Percentiles rank a stretch among this genome's conserved stretches.
phyloP scores from a whole-genome alignment of 1,140 invertebrate species.

The Sitodiplosis mosellana region DNA sequence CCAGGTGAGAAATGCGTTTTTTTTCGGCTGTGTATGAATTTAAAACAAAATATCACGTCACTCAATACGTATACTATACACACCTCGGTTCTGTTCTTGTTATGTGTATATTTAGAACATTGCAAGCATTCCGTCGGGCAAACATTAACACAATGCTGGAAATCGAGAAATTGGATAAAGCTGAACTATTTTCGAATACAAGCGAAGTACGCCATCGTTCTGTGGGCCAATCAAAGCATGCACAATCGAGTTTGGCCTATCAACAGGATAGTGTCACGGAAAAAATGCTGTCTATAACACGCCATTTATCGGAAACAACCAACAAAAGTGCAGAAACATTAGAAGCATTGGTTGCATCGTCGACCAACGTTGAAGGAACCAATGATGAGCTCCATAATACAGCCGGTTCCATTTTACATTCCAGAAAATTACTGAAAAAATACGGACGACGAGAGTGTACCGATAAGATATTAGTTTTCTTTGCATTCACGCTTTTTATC shows the following conservation, averaged over 20 bases:
- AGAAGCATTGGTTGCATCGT: conserved; percentile 54
- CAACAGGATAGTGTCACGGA: conserved; percentile 50
- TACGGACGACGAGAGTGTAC: conserved; percentile 86
- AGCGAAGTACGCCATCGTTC: conserved; percentile 33
- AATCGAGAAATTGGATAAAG: conserved; percentile 52
- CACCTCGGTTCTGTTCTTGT: background rate
- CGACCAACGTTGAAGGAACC: conserved; percentile 45
- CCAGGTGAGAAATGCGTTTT: conserved; percentile 24
- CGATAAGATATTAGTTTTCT: conserved; percentile 77
- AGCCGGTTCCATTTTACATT: conserved; percentile 68
- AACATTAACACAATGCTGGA: conserved; percentile 52
- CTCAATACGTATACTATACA: too few species aligned
- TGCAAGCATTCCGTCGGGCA: conserved; percentile 58
- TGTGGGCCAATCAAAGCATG: conserved; percentile 10
- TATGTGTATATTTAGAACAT: conserved; percentile 29
- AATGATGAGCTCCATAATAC: conserved; percentile 72
- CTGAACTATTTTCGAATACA: conserved; percentile 40
- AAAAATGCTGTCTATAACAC: conserved; percentile 61
- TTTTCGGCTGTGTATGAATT: too few species aligned
- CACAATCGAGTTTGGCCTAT: conserved; percentile 17
- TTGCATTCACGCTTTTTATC: conserved; percentile 84
- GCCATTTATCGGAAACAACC: conserved; percentile 68
- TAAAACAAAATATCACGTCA: too few species aligned
- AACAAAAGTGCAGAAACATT: conserved; percentile 69
- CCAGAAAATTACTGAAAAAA: conserved; percentile 79